phyloP scores from a whole-genome alignment of 2,113 vertebrate species.

The Mus spicilegus region DNA sequence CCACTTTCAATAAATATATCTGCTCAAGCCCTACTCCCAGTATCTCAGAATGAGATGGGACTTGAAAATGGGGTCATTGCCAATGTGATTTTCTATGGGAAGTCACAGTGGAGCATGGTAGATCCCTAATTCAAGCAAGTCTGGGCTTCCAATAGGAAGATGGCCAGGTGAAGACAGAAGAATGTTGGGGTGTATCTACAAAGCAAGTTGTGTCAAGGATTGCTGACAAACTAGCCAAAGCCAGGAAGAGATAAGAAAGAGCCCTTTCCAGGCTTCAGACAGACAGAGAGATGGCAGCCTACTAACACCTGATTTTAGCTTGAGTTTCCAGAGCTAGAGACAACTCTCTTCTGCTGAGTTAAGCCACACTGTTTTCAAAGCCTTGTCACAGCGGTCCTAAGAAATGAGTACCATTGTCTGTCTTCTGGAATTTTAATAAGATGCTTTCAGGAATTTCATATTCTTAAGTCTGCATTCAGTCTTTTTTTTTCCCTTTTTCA shows the following conservation, averaged over 20 bases:
- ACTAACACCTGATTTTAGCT: neutral
- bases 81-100: neutral
- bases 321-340: neutral
- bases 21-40: neutral
- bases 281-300: neutral
- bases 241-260: neutral
- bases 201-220: neutral
- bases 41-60: neutral
- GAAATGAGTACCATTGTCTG: neutral
- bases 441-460: neutral
- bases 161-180: neutral
- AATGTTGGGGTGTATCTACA: neutral
- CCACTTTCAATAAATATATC: neutral
- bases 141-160: neutral
- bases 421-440: constrained; percentile 9
- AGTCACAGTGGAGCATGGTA: neutral
- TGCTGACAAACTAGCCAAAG: neutral
- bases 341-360: neutral
- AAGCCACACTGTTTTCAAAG: neutral
- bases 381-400: neutral
- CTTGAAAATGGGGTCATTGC: neutral
- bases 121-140: neutral
- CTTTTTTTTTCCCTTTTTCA: constrained; percentile 7
- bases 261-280: neutral
- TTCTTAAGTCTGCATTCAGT: neutral